phyloP scores from a whole-genome alignment of 2,797 vertebrate species.

The Ctenopoma kingsleyae region DNA sequence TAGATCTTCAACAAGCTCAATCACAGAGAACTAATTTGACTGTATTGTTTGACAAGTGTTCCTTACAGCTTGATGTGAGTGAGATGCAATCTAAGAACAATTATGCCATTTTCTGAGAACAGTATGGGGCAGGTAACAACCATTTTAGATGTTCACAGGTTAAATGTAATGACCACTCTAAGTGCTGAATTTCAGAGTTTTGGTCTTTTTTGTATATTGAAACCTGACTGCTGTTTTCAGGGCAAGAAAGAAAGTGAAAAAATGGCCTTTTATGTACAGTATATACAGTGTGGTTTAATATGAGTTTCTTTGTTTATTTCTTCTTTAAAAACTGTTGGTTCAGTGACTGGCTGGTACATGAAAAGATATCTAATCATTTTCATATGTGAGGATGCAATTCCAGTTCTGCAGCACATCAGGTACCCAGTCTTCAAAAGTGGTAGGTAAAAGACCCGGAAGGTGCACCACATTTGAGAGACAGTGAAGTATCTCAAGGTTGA shows the following conservation, averaged over 20 bases:
- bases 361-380: conserved; percentile 49
- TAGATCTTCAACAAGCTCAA: conserved; percentile 84
- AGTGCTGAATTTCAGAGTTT: conserved; percentile 65
- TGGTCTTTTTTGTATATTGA: conserved; percentile 29
- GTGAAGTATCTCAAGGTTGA: conserved; percentile 91
- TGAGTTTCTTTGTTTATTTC: not conserved
- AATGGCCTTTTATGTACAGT: not conserved
- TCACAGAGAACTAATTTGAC: conserved; percentile 89
- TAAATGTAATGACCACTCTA: conserved; percentile 81
- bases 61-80: conserved; percentile 83
- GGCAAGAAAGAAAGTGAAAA: conserved; percentile 33
- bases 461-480: conserved; percentile 72
- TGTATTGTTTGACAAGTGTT: conserved; percentile 88
- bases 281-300: not conserved
- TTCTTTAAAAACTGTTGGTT: conserved; percentile 19
- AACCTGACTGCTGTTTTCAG: conserved; percentile 40
- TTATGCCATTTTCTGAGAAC: conserved; percentile 86
- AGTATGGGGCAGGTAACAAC: conserved; percentile 84
- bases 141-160: conserved; percentile 81
- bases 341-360: conserved; percentile 20
- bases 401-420: conserved; percentile 74
- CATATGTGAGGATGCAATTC: conserved; percentile 59
- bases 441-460: conserved; percentile 71
- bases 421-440: conserved; percentile 74
- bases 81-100: conserved; percentile 88